phyloP scores from a whole-genome alignment of 1,140 invertebrate species.

The Dysdera silvatica region DNA sequence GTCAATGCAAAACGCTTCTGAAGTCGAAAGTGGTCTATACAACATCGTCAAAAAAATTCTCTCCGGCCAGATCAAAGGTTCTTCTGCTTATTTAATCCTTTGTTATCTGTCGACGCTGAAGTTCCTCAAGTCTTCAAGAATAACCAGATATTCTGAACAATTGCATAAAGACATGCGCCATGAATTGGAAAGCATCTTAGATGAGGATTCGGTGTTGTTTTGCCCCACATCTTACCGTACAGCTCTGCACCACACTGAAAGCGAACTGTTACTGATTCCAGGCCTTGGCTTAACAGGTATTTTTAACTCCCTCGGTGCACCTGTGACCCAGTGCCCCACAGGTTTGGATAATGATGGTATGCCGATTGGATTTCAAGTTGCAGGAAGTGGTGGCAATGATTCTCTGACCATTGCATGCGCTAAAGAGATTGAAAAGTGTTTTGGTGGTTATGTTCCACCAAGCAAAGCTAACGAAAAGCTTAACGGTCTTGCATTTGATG shows the following conservation, averaged over 20 bases:
- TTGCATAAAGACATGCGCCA: too few relatives aligned
- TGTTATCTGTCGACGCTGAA: too few relatives aligned
- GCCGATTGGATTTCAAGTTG: slow-evolving; percentile 47
- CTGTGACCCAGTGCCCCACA: slow-evolving; percentile 45
- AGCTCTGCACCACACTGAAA: slow-evolving; percentile 74
- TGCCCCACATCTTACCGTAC: slow-evolving; percentile 57
- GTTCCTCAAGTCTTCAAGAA: too few relatives aligned
- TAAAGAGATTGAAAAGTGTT: slow-evolving; percentile 37
- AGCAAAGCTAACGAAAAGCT: too few relatives aligned
- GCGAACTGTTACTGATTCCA: slow-evolving; percentile 64
- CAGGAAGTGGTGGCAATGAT: slow-evolving; percentile 38
- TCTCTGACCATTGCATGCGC: slow-evolving; percentile 37
- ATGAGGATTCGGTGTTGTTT: slow-evolving; percentile 64
- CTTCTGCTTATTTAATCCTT: too few relatives aligned
- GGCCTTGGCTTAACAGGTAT: slow-evolving; percentile 72
- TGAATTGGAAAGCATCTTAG: slow-evolving; percentile 55
- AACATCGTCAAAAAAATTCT: too few relatives aligned
- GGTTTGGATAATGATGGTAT: slow-evolving; percentile 43
- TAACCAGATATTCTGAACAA: too few relatives aligned
- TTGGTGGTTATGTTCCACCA: slow-evolving; percentile 38
- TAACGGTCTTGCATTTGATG: too few relatives aligned
- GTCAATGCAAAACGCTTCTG: too few relatives aligned
- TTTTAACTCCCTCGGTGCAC: slow-evolving; percentile 46
- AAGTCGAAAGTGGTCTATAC: too few relatives aligned
- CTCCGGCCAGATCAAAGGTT: too few relatives aligned